Evolutionary conservation across 2,797 vertebrate genomes (phyloP).

Genomic region (Merluccius polli): DNA sequence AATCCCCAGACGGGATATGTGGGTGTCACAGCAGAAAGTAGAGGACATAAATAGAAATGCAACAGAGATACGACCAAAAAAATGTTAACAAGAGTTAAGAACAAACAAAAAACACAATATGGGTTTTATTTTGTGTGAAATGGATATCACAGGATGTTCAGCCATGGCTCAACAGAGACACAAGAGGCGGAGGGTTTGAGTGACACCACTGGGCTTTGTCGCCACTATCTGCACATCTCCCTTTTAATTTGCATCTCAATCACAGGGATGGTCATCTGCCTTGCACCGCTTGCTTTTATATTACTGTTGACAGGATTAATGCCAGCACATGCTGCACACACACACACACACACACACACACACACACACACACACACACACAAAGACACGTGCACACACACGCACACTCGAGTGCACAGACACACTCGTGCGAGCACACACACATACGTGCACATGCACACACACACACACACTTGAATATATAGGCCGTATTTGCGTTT

Average conservation of each 20-base stretch:
- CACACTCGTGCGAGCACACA: not conserved
- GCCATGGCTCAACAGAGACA: not conserved
- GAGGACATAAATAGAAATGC: not conserved
- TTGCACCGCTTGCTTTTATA: conserved; percentile 2
- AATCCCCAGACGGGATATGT: not conserved
- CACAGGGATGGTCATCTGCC: not conserved
- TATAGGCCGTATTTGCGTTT: not conserved
- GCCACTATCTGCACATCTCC: not conserved
- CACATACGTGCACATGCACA: not conserved
- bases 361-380: no score
- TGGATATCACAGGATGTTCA: not conserved
- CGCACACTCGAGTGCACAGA: not conserved
- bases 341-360: no score
- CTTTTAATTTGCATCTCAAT: conserved; percentile 6
- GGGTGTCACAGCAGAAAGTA: not conserved
- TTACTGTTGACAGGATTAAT: not conserved
- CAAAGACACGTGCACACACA: not conserved
- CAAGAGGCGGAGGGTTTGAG: not conserved
- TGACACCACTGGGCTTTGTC: conserved; percentile 6
- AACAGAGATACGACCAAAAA: not conserved
- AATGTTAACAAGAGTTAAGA: not conserved
- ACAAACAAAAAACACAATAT: not conserved
- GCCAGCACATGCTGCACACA: not conserved
- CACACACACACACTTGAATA: not conserved
- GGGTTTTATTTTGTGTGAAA: not conserved